A percentile compares a stretch with the other conserved stretches of the same genome.
Conservation (phyloP, 2,797 vertebrate species). For the Acipenser oxyrinchus region DNA sequence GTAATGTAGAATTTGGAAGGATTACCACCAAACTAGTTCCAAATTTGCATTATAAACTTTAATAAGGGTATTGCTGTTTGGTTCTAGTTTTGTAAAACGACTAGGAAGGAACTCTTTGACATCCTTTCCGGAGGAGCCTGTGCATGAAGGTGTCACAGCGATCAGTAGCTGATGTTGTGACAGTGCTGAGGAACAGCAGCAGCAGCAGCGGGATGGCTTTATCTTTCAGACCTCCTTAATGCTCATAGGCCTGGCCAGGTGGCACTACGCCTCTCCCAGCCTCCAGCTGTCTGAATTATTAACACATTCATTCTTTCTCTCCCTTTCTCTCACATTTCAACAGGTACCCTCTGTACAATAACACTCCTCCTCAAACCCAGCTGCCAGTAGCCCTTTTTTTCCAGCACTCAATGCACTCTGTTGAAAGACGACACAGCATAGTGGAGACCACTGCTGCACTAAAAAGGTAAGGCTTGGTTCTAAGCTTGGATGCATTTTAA, state of each 20-base stretch:
- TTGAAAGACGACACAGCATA: conserved; percentile 1
- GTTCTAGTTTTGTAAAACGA: too few relatives aligned
- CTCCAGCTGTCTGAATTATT: conserved; percentile 47
- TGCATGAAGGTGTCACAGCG: too few relatives aligned
- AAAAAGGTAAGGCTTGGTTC: not conserved
- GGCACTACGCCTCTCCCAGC: not conserved
- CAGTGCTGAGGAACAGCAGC: too few relatives aligned
- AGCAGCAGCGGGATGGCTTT: too few relatives aligned
- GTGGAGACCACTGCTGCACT: not conserved
- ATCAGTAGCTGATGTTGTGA: too few relatives aligned
- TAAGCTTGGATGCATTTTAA: not conserved
- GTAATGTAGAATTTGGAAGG: too few relatives aligned
- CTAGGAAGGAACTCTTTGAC: too few relatives aligned
- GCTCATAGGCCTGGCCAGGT: not conserved
- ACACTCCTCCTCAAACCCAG: not conserved
- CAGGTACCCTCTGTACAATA: conserved; percentile 4
- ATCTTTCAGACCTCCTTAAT: not conserved
- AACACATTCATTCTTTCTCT: conserved; percentile 27
- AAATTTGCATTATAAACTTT: too few relatives aligned
- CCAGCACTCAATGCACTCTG: conserved; percentile 11
- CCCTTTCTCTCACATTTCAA: conserved; percentile 18
- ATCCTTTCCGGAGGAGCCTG: too few relatives aligned
- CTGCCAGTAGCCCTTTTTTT: conserved; percentile 1
- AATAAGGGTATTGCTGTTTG: too few relatives aligned
- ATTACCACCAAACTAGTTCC: too few relatives aligned